phyloP scores from a whole-genome alignment of 2,113 vertebrate genomes.

The Thamnophis sirtalis region DNA sequence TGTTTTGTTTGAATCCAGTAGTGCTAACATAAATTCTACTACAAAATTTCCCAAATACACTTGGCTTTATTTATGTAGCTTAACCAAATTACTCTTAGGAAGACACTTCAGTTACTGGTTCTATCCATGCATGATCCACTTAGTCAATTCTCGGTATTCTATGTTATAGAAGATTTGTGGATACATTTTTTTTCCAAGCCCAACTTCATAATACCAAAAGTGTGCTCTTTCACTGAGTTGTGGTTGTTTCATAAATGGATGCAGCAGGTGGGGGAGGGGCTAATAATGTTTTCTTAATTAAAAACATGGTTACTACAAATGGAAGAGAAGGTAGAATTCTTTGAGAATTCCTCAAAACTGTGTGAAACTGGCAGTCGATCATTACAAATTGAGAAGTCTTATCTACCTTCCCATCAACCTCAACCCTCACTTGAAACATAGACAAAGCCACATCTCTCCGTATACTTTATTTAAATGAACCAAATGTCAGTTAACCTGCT shows the following conservation, averaged over 20 bases:
- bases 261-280: too few relatives aligned
- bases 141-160: not conserved
- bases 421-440: slow-evolving; percentile 5
- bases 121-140: not conserved
- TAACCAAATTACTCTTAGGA: not conserved
- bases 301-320: not conserved
- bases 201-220: not conserved
- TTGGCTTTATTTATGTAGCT: not conserved
- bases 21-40: not conserved
- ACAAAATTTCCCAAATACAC: not conserved
- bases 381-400: not conserved
- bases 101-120: not conserved
- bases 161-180: not conserved
- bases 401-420: not conserved
- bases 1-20: not conserved
- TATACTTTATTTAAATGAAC: not conserved
- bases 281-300: not conserved
- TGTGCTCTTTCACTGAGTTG: not conserved
- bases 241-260: not conserved
- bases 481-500: not conserved
- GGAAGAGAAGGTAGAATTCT: not conserved
- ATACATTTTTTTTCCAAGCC: not conserved
- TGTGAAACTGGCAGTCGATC: not conserved
- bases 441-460: not conserved
- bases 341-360: not conserved